Conservation (phyloP, 2,797 vertebrate genomes). For the Myripristis jacobus region DNA sequence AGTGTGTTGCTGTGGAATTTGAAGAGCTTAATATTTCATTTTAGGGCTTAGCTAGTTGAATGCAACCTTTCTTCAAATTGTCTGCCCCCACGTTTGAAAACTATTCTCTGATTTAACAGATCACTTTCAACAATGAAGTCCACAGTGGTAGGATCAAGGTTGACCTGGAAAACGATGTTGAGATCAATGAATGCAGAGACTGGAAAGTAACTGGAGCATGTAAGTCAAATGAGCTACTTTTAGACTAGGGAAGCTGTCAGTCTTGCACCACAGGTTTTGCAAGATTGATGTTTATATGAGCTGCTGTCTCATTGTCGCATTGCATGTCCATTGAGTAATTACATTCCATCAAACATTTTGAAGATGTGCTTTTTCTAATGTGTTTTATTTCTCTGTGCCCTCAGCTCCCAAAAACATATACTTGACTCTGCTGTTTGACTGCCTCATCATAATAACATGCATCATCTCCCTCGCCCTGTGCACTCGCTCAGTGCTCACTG, state of each 20-base stretch:
- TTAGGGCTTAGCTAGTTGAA: background rate
- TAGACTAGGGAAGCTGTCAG: background rate
- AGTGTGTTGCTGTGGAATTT: background rate
- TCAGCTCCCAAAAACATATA: conserved; percentile 88
- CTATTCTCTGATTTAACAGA: conserved; percentile 78
- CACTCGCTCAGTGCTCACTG: conserved; percentile 88
- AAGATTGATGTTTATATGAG: too few relatives aligned
- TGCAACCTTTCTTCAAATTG: background rate
- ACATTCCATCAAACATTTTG: background rate
- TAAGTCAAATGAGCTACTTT: conserved; percentile 75
- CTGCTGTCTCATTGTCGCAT: background rate
- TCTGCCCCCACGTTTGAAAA: background rate
- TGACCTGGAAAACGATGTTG: conserved; percentile 89
- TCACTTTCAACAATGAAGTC: conserved; percentile 90
- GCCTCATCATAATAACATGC: conserved; percentile 90
- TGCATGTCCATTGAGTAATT: background rate
- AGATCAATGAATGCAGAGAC: conserved; percentile 78
- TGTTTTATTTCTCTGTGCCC: conserved; percentile 15
- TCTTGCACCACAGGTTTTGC: too few relatives aligned
- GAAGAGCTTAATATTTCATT: background rate
- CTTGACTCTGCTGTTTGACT: conserved; percentile 92
- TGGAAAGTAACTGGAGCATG: conserved; percentile 91
- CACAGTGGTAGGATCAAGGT: conserved; percentile 95
- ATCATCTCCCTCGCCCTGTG: conserved; percentile 90
- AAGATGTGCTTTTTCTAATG: background rate